Evolutionary conservation across 2,113 vertebrate species (phyloP).

Genomic region (Leptobrachium leishanense): DNA sequence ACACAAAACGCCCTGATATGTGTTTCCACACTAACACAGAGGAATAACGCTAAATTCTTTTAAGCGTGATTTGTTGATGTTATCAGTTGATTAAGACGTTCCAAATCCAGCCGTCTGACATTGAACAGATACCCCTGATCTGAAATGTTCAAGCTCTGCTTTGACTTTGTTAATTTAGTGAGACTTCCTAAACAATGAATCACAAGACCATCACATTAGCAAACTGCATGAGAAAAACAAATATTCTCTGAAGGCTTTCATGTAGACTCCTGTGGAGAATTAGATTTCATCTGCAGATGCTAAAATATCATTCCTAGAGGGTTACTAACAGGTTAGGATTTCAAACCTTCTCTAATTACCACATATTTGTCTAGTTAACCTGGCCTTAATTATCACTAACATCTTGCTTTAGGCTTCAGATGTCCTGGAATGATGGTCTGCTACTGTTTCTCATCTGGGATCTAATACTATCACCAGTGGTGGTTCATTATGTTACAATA

Average conservation of each 20-base stretch:
- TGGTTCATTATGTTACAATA: no score
- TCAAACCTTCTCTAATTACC: constrained; percentile 19
- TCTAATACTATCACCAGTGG: no score
- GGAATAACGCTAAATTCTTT: no score
- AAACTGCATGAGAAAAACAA: background rate
- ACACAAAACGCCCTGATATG: no score
- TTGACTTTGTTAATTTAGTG: background rate
- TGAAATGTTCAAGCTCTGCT: background rate
- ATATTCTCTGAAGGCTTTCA: constrained; percentile 10
- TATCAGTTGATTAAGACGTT: no score
- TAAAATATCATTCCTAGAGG: constrained; percentile 5
- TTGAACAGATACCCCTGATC: background rate
- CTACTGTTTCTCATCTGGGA: background rate
- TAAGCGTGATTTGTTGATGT: no score
- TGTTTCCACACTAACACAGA: no score
- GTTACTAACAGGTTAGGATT: constrained; percentile 14
- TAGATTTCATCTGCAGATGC: constrained; percentile 27
- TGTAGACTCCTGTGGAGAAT: constrained; percentile 33
- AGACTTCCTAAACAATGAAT: background rate
- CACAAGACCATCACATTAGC: constrained; percentile 1
- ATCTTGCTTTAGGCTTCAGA: background rate
- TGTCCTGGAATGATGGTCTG: background rate
- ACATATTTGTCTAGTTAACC: constrained; percentile 26
- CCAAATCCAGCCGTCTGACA: no score
- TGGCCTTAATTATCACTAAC: constrained; percentile 21